Evolutionary conservation across 2,888 invertebrate genomes (phyloP), one percentile per base, ranked within the genome.

Genomic region (Encarsia formosa): DNA sequence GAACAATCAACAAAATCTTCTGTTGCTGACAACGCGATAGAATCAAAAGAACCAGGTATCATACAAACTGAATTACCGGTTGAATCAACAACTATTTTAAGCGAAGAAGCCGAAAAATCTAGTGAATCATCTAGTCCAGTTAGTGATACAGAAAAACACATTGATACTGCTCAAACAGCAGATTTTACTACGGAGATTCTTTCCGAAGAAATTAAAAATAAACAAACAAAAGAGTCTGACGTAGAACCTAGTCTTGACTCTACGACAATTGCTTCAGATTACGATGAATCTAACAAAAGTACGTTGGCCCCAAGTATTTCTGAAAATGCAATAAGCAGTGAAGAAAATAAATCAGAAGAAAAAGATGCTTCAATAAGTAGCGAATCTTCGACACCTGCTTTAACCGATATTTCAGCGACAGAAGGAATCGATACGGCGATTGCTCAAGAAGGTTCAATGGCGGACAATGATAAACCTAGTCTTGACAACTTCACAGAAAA

Each of bases 51-150:
- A 22, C 39, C 57, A 6, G 44, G 53, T 22, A 4, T 24, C 1
- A 49, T 31, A 3, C 18, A 32, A 13, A n/a, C 59, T 2, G 44
- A 59, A 46, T 45, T 8, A 39, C 11, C 18, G 34, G 42, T 42
- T 19, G 59, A 40, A n/a, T 20, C 34, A 35, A 44, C 38, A 31
- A 45, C 35, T 16, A 38, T 35, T 38, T 29, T 40, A 23, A 54
- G 51, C 40, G 60, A 60, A 57, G 59, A 15, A 39, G 37, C 11
- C 35, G 52, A 56, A 39, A 52, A 49, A 47, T 46, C 56, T 52
- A 56, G 52, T 56, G 56, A 52, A 47, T 35, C 20, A 29, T 56
- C 56, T 52, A 56, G 52, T 56, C 52, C 46, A 49, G 42, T 42
- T 43, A 49, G 40, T 37, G 44, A 51, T 8, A 11, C 26, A 26